These are phyloP conservation scores for Aphidius gifuensis DNA, from an alignment of 1,140 invertebrate species.

Conservation along the genomic window DNA sequence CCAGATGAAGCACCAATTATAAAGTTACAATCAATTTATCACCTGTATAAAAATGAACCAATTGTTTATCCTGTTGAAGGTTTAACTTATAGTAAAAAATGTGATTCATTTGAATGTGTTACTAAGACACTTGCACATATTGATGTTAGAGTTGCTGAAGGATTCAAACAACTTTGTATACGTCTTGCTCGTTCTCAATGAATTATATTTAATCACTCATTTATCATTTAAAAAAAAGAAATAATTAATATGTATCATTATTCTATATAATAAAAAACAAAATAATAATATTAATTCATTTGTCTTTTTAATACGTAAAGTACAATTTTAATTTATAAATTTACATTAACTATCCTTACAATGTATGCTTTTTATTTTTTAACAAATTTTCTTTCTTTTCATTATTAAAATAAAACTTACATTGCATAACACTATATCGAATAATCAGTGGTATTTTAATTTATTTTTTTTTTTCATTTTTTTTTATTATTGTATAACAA, in stretches of 20 bases:
- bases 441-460: conserved; percentile 32
- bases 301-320: conserved; percentile 38
- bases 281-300: conserved; percentile 23
- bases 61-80: conserved; percentile 18
- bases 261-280: conserved; percentile 29
- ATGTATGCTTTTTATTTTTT: conserved; percentile 29
- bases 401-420: conserved; percentile 53
- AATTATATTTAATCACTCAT: neutral
- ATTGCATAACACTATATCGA: conserved; percentile 41
- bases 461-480: neutral
- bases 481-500: neutral
- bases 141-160: conserved; percentile 21
- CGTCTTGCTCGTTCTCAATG: neutral
- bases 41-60: conserved; percentile 23
- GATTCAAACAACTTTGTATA: conserved; percentile 15
- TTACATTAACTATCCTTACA: conserved; percentile 53
- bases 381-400: conserved; percentile 3
- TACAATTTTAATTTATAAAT: conserved; percentile 54
- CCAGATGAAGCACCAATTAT: conserved; percentile 36
- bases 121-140: conserved; percentile 21
- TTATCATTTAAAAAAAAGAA: conserved; percentile 5
- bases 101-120: conserved; percentile 24
- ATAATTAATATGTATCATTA: conserved; percentile 18
- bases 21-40: conserved; percentile 37
- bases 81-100: conserved; percentile 26